Conservation (phyloP, 1,140 invertebrate species). For the Hycleus cichorii region DNA sequence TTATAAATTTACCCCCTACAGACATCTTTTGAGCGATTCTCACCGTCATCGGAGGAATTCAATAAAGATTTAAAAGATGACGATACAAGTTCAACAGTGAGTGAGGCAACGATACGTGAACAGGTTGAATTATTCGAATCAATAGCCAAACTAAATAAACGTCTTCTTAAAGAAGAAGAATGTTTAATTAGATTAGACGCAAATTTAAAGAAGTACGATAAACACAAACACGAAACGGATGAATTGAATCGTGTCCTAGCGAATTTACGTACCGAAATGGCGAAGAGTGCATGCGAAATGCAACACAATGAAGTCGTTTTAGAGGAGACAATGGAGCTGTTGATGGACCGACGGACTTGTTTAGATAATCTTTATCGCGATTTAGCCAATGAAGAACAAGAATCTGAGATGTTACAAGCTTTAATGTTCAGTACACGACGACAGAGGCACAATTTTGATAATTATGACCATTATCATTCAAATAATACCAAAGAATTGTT, state of each 20-base stretch:
- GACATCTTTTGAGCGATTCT: conserved; percentile 45
- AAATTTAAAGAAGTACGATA: conserved; percentile 57
- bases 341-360: conserved; percentile 54
- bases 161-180: conserved; percentile 62
- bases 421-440: conserved; percentile 29
- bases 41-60: conserved; percentile 49
- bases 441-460: conserved; percentile 10
- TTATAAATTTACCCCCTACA: conserved; percentile 36
- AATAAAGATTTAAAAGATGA: conserved; percentile 46
- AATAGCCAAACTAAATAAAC: conserved; percentile 62
- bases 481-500: conserved; percentile 41
- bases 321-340: conserved; percentile 52
- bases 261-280: conserved; percentile 48
- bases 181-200: conserved; percentile 54
- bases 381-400: conserved; percentile 53
- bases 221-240: conserved; percentile 49
- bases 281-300: conserved; percentile 55
- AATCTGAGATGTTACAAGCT: conserved; percentile 43
- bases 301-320: conserved; percentile 55
- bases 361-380: conserved; percentile 57
- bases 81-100: conserved; percentile 35
- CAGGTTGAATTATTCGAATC: conserved; percentile 62
- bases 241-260: conserved; percentile 46
- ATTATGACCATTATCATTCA: conserved; percentile 22
- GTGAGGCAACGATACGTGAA: conserved; percentile 42